Evolutionary conservation across 2,113 vertebrate genomes (phyloP), one percentile per base, ranked within the genome.

Genomic region (Periophthalmus modestus): DNA sequence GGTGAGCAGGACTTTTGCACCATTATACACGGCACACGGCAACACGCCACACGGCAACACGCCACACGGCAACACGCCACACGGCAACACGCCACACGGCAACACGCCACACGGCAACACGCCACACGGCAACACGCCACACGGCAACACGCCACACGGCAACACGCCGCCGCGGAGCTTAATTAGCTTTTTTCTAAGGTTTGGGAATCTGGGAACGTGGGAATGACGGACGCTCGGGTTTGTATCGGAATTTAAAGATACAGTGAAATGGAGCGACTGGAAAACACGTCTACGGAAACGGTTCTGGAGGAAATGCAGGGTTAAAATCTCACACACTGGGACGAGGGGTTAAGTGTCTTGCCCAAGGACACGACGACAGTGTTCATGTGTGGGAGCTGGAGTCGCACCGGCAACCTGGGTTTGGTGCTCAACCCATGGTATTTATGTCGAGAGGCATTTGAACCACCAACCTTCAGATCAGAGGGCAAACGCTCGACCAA

Each of bases 1-100:
- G 91, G 66, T 16, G 76, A 80, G 91, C 80, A 78, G 84, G 89
- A 84, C 87, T 89, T 92, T 88, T 89, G 73, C 62, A 84, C 85
- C 77, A 82, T 88, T 86, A 83, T 83, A 84, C 85, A 81, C 71
- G 77, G 69, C 71, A 58, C 58, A 65, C 77, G 85, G 68, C 86
- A 91, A 88, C 82, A 80, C 87, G 73, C 43, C 66, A 58, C 58
- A 65, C 77, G 85, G 68, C 86, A 91, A 88, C 82, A 80, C 87
- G 73, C 43, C 66, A n/a, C n/a, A n/a, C n/a, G n/a, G n/a, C n/a
- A n/a, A 84, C 85, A 81, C 71, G 77, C 70, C 71, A 58, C 58
- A 65, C 77, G 85, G 68, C 86, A 91, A 88, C 82, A 80, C 87
- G 73, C 43, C 66, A n/a, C n/a, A n/a, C n/a, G n/a, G n/a, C n/a